Evolutionary conservation across 2,888 invertebrate genomes (phyloP), one percentile per base, ranked within the genome.

Genomic region (Reticulitermes lucifugus): DNA sequence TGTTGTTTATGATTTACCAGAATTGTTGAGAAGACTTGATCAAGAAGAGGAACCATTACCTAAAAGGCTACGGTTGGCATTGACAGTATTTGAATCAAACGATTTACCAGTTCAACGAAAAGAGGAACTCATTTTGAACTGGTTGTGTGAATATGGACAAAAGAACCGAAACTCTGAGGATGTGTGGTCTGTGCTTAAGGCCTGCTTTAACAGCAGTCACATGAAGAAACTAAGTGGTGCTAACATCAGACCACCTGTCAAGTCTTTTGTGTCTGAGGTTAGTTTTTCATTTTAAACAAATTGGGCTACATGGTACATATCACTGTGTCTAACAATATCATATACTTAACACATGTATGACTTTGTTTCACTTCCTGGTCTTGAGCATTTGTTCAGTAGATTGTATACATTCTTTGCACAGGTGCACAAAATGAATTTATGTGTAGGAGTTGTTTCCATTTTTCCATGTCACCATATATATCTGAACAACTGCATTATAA

Each of bases 1-100:
- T 55, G 18, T 55, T 55, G 18, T 18, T 55, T 18, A 18, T 55
- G 14, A 18, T 55, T 55, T 46, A 10, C 21, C 41, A 83, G 83
- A 83, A 35, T 71, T 83, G 46, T 41, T 73, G 29, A 83, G 43
- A 73, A 35, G 84, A 21, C 70, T 84, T 22, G 60, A 84, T 79
- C 41, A 79, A 70, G 79, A 79, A 79, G 84, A 70, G 35, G 84
- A 65, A 51, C 70, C 84, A 29, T 22, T 84, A 21, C 79, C n/a
- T 22, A 84, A 77, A 35, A 43, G 79, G n/a, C 25, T 84, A 22
- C 43, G 65, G 21, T 79, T 84, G 70, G 84, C 84, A 46, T 29
- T 51, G 18, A 22, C 43, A 22, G 79, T 65, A 29, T 84, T 79
- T 79, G 46, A 84, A 25, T 84, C 84, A 46, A 46, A n/a, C 22